Base-by-base conservation (phyloP, 2,113 vertebrate genomes). In the Brachypteracias leptosomus region DNA sequence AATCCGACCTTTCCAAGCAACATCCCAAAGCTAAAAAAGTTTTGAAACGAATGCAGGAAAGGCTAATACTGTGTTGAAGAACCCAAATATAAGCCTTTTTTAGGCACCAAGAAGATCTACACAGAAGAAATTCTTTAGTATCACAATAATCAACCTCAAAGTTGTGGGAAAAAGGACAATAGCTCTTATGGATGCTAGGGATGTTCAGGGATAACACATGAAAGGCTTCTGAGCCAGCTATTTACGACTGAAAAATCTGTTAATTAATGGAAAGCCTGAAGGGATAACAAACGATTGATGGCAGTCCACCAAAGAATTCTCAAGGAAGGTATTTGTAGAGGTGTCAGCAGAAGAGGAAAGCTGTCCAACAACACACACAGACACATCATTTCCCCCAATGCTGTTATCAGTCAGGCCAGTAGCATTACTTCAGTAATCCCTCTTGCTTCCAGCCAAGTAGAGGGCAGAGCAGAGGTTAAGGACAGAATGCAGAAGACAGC, bases 211-310 rank as follows among this genome's bases (percentile, higher is more conserved):
- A 70, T 81, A 86, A 92, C 26, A 38, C 0, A 1, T 54, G 29
- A 90, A 93, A 66, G 59, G 38, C 57, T 89, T 86, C 55, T n/a
- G 49, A 95, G 70, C 11, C 61, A 84, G 40, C 57, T 88, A 91
- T 62, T 96, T 94, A 77, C 2, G 2, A 91, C 1, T 74, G 77
- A 81, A 91, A n/a, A 93, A 95, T 81, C 44, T 91, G 74, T 71
- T 94, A 95, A 94, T 93, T 93, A 96, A 85, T 29, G 35, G 70
- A 87, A 93, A 89, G 33, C 68, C 84, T 82, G 68, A 81, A 91
- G 85, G 77, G 77, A 81, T 85, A 91, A 74, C 17, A 46, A 85
- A 89, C 54, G 55, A 71, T 33, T 81, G 65, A 74, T 59, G n/a
- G 25, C 19, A 87, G 38, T 25, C 25, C 38, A 58, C 20, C 22